Percentiles rank a stretch among this genome's conserved stretches.
Evolutionary conservation across 2,113 vertebrate genomes (phyloP).

Genomic region (Actenoides lindsayi): DNA sequence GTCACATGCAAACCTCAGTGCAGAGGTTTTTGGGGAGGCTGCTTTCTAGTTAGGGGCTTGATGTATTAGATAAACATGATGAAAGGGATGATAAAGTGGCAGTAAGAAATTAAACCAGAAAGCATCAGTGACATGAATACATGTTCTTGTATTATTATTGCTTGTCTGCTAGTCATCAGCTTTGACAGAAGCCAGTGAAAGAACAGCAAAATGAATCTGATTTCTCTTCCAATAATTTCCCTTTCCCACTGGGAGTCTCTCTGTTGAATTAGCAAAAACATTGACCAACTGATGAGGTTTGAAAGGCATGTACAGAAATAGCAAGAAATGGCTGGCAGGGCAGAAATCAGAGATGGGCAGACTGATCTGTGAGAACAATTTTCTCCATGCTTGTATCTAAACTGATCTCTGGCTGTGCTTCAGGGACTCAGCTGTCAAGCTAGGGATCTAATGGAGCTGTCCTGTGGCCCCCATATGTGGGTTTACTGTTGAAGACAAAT

Average conservation of each 20-base stretch:
- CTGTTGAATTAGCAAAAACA: conserved; percentile 17
- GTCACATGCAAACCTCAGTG: neutral
- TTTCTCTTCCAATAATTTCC: neutral
- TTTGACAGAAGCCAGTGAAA: neutral
- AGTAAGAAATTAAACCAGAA: neutral
- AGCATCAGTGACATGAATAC: neutral
- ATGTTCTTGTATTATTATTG: neutral
- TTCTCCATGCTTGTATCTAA: neutral
- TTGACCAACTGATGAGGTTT: neutral
- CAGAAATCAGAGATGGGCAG: neutral
- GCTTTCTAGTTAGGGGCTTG: neutral
- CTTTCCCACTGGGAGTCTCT: conserved; percentile 31
- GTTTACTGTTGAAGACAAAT: neutral
- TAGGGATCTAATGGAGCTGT: neutral
- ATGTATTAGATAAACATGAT: neutral
- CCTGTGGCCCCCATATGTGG: neutral
- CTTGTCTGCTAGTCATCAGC: neutral
- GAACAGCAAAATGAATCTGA: neutral
- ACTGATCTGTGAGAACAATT: neutral
- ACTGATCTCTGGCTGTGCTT: neutral
- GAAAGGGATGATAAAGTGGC: neutral
- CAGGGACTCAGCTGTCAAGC: neutral
- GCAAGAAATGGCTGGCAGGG: neutral
- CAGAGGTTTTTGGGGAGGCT: neutral
- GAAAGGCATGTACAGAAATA: neutral